Conservation (phyloP, 2,113 vertebrate genomes). For the Jaculus jaculus region DNA sequence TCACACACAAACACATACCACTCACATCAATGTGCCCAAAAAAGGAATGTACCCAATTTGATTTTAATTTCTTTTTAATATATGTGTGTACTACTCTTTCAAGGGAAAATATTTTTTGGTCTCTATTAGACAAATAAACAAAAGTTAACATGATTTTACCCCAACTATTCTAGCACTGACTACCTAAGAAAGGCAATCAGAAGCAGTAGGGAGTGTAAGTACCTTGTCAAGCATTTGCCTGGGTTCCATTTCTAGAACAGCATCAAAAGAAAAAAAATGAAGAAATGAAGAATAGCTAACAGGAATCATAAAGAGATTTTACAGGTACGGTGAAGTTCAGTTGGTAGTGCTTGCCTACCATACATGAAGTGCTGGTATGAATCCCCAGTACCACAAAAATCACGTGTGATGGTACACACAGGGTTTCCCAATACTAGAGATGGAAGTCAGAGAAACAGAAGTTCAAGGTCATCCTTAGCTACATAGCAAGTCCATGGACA, state of each 20-base stretch:
- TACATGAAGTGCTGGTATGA: too few species aligned
- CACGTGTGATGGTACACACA: too few species aligned
- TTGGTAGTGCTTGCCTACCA: too few species aligned
- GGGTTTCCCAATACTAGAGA: too few species aligned
- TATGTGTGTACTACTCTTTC: not conserved
- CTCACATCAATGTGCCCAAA: too few species aligned
- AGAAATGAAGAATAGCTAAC: not conserved
- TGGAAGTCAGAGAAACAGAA: too few species aligned
- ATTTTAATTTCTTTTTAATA: not conserved
- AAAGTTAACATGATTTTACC: not conserved
- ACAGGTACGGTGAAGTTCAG: too few species aligned
- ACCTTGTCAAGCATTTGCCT: not conserved
- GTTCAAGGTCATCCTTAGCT: not conserved
- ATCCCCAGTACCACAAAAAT: too few species aligned
- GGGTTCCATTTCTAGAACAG: not conserved
- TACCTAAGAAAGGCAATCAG: not conserved
- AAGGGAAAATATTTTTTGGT: not conserved
- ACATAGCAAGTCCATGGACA: not conserved
- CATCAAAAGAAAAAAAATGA: too few species aligned
- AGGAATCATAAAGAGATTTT: not conserved
- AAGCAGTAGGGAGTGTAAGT: not conserved
- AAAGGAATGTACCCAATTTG: too few species aligned
- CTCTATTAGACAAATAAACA: not conserved
- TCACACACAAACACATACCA: too few species aligned
- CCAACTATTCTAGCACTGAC: not conserved